Evolutionary conservation across 1,140 invertebrate genomes (phyloP).

Genomic region (Drosophila santomea): DNA sequence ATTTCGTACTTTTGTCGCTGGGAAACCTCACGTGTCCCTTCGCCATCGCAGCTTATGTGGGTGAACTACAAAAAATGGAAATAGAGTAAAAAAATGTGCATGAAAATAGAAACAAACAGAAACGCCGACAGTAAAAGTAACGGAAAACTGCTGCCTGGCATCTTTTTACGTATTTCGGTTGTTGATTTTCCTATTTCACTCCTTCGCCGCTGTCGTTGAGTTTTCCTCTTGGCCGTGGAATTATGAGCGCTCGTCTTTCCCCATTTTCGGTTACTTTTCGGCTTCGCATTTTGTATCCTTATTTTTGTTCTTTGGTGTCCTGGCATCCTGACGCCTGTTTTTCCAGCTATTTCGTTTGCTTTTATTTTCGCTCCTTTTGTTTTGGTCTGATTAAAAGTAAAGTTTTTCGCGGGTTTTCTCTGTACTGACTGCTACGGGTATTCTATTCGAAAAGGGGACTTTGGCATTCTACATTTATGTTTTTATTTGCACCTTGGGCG

Average conservation of each 20-base stretch:
- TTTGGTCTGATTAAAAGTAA: conserved; percentile 70
- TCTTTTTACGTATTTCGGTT: conserved; percentile 69
- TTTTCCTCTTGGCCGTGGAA: conserved; percentile 29
- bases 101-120: conserved; percentile 41
- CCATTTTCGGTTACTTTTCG: conserved; percentile 38
- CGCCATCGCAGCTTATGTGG: conserved; percentile 39
- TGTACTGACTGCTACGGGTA: conserved; percentile 8
- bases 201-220: conserved; percentile 27
- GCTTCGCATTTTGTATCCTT: conserved; percentile 9
- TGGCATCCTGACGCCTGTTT: conserved; percentile 40
- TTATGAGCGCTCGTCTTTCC: conserved; percentile 37
- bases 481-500: conserved; percentile 26
- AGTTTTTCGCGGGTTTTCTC: conserved; percentile 40
- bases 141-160: conserved; percentile 64
- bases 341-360: conserved; percentile 29
- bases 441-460: conserved; percentile 45
- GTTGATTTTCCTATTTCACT: conserved; percentile 68
- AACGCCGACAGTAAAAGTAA: conserved; percentile 42
- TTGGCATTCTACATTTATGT: conserved; percentile 22
- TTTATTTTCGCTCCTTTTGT: conserved; percentile 55
- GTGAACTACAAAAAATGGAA: conserved; percentile 32
- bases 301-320: conserved; percentile 30
- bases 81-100: conserved; percentile 23
- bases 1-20: conserved; percentile 53
- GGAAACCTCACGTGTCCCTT: conserved; percentile 62